Evolutionary conservation across 2,113 vertebrate genomes (phyloP).

Genomic region (Orcinus orca): DNA sequence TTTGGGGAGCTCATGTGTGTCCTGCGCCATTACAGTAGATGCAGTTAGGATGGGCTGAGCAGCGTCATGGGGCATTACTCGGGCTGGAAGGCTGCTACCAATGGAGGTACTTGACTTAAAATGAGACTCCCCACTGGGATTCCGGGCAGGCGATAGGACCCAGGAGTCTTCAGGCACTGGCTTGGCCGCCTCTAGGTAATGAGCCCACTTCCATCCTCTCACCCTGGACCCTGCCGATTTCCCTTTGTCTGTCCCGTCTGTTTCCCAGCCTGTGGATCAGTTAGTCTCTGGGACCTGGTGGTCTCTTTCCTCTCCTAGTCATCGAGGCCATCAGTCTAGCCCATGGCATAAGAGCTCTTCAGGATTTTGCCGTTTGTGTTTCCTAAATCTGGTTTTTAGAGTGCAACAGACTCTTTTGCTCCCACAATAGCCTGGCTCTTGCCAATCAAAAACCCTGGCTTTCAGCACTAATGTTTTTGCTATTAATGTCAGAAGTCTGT

Average conservation of each 20-base stretch:
- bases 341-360: neutral
- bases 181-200: neutral
- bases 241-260: neutral
- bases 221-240: neutral
- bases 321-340: neutral
- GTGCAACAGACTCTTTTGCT: neutral
- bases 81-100: neutral
- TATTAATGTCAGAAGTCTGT: neutral
- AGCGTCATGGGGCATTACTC: neutral
- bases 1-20: neutral
- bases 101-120: neutral
- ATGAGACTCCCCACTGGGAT: neutral
- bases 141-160: neutral
- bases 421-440: neutral
- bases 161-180: neutral
- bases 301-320: neutral
- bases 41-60: neutral
- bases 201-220: no score
- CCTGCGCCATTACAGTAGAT: neutral
- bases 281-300: neutral
- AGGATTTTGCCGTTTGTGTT: neutral
- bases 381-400: neutral
- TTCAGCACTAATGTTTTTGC: neutral
- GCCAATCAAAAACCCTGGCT: neutral
- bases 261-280: neutral